Base-by-base conservation (phyloP, 2,888 invertebrate species). In the Leptopilina myrica region DNA sequence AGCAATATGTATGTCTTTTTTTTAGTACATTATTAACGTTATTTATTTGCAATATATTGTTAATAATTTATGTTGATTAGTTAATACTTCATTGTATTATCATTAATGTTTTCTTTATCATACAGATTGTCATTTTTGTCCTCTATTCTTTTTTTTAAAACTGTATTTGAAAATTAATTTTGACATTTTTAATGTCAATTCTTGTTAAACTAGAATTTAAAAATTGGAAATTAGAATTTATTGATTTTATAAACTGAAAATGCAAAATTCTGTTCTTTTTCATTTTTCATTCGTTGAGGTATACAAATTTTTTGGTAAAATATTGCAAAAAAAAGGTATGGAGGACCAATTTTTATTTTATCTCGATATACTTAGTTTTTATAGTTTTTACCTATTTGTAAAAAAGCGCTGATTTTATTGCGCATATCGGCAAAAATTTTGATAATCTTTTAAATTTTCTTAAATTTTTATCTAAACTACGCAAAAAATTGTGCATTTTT, bases 61-160 rank as follows among this genome's bases (percentile, higher is more conserved):
- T 76, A 62, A 78, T 81, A 77, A 81, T 79, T 80, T 78, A 59
- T 78, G 79, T 78, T 78, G 78, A 64, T 77, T 76, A 78, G 64
- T 79, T 46, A 43, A 76, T 77, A 82, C 76, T 64, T 76, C 73
- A 79, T 78, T 80, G 64, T 80, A 77, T 87, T 86, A 86, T 86
- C 82, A 86, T 79, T 86, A 87, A 82, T 83, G 82, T 80, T 78
- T 85, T 77, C 81, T 79, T 84, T 89, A 90, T 88, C 80, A 84
- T 89, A 90, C 87, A 89, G 91, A 91, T 91, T 91, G 91, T 91
- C 91, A 89, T 88, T 85, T 88, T 90, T 86, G 88, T 89, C 89
- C 80, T 79, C 82, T 77, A 56, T 56, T 56, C 14, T 8, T 56
- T 14, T 56, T 2, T 56, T 56, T 56, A 12, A 62, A 62, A 62